Percentiles rank a stretch among this genome's conserved stretches.
These are phyloP conservation scores for Ceratotherium simum DNA, from an alignment of 2,113 vertebrate genomes.

Conservation along the genomic window DNA sequence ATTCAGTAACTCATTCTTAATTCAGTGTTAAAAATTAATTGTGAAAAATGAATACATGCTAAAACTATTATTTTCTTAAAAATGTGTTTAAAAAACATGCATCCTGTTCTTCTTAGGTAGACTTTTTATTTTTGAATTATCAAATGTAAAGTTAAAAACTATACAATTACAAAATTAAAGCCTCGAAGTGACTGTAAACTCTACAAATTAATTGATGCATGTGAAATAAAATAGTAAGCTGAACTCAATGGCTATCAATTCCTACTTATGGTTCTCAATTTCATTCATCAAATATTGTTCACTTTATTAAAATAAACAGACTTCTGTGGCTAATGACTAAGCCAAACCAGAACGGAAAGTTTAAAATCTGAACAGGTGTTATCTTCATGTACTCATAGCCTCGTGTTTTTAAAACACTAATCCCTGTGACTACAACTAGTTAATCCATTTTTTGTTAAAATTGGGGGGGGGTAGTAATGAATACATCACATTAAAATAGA, in stretches of 20 bases:
- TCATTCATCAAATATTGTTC: not conserved
- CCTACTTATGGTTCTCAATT: not conserved
- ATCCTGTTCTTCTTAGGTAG: not conserved
- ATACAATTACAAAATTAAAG: not conserved
- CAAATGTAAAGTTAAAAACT: slow-evolving; percentile 22
- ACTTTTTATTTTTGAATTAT: slow-evolving; percentile 26
- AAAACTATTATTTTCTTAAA: slow-evolving; percentile 27
- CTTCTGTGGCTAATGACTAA: not conserved
- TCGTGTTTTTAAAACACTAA: slow-evolving; percentile 2
- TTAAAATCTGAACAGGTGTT: slow-evolving; percentile 1
- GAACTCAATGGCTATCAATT: not conserved
- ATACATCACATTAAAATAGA: not conserved
- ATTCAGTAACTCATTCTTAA: not conserved
- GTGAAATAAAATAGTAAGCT: not conserved
- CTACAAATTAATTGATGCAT: not conserved
- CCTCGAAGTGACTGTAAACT: not conserved
- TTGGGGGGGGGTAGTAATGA: not conserved
- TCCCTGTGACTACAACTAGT: not conserved
- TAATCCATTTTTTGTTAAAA: not conserved
- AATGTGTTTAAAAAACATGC: slow-evolving; percentile 6
- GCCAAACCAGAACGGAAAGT: not conserved
- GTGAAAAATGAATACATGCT: slow-evolving; percentile 12
- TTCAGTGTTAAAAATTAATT: not conserved
- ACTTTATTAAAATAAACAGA: slow-evolving; percentile 20
- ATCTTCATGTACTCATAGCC: not conserved